Evolutionary conservation across 1,140 invertebrate species (phyloP).

Genomic region (Pseudomyrmex dendroicus): DNA sequence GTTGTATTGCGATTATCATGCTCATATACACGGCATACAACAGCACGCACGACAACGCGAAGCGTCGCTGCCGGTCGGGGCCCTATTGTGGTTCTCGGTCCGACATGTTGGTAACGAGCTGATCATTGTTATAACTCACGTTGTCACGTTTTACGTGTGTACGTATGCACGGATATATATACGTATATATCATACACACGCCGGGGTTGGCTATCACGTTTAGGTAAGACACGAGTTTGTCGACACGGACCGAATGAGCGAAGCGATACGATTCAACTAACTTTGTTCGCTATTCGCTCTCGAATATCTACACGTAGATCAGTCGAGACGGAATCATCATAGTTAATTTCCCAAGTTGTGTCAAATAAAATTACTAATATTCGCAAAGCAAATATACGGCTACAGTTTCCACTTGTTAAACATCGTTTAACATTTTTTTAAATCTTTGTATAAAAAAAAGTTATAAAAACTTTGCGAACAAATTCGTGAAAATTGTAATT

Average conservation of each 20-base stretch:
- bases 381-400: not conserved
- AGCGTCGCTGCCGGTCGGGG: conserved; percentile 53
- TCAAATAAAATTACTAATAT: not conserved
- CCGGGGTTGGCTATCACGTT: conserved; percentile 50
- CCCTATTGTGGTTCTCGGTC: conserved; percentile 67
- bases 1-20: conserved; percentile 75
- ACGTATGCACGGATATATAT: not conserved
- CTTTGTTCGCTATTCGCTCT: conserved; percentile 1
- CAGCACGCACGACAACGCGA: conserved; percentile 49
- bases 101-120: conserved; percentile 69
- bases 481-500: too few species aligned
- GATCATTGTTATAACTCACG: conserved; percentile 71
- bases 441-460: too few species aligned
- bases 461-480: too few species aligned
- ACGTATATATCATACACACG: not conserved
- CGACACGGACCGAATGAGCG: conserved; percentile 25
- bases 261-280: conserved; percentile 39
- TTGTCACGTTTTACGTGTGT: not conserved
- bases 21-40: conserved; percentile 64
- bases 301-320: conserved; percentile 3
- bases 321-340: not conserved
- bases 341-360: not conserved
- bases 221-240: conserved; percentile 54
- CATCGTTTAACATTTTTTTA: too few species aligned
- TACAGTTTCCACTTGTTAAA: too few species aligned